Conservation (phyloP, 2,113 vertebrate species). For the Osmerus eperlanus region DNA sequence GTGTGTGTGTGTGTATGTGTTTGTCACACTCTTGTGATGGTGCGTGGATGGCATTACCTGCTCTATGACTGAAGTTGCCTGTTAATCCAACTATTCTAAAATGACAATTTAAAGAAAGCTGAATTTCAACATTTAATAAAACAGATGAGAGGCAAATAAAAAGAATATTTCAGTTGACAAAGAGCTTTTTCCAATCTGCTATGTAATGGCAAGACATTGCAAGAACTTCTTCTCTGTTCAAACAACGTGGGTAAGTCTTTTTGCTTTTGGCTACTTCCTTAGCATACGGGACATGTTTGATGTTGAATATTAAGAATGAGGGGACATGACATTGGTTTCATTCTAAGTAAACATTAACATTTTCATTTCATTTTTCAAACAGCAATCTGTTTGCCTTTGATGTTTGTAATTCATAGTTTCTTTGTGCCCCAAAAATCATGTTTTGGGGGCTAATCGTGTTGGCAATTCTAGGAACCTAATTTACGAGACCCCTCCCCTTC, state of each 20-base stretch:
- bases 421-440: conserved; percentile 38
- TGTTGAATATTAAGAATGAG: conserved; percentile 42
- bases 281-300: conserved; percentile 46
- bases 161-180: conserved; percentile 17
- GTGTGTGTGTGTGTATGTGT: background rate
- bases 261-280: conserved; percentile 35
- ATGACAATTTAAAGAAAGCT: background rate
- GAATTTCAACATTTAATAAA: no score
- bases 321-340: conserved; percentile 44
- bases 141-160: no score
- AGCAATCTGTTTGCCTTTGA: conserved; percentile 62
- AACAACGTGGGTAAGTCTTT: conserved; percentile 55
- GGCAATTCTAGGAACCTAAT: background rate
- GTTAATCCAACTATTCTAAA: background rate
- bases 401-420: conserved; percentile 53
- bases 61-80: background rate
- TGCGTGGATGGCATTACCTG: background rate
- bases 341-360: conserved; percentile 47
- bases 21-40: background rate
- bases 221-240: conserved; percentile 44
- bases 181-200: conserved; percentile 22
- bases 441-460: conserved; percentile 7
- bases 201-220: conserved; percentile 25
- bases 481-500: background rate
- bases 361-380: conserved; percentile 45